Percentiles rank a stretch among this genome's conserved stretches.
phyloP scores from a whole-genome alignment of 2,113 vertebrate genomes.

The Plestiodon gilberti region DNA sequence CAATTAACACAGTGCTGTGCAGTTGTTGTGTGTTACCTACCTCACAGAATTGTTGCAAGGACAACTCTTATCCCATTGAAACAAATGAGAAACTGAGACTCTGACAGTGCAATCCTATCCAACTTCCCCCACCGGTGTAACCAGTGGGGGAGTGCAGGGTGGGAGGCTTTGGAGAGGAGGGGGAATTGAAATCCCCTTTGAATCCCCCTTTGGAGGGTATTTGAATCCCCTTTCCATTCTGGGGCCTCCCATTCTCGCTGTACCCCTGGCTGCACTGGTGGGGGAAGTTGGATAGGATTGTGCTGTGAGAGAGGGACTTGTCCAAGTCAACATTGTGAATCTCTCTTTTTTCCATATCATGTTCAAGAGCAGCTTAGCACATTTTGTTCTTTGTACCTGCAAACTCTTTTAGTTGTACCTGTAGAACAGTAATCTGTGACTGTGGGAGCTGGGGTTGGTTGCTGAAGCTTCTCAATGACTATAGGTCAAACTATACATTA shows the following conservation, averaged over 20 bases:
- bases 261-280: no score
- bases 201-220: no score
- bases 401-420: background rate
- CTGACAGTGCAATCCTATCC: background rate
- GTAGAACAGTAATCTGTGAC: background rate
- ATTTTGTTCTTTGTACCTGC: background rate
- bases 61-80: background rate
- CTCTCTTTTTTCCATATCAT: background rate
- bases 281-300: background rate
- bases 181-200: no score
- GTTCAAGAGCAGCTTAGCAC: background rate
- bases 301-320: background rate
- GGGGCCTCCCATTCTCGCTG: no score
- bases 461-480: background rate
- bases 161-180: no score
- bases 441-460: background rate
- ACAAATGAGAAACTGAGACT: background rate
- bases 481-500: no score
- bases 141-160: no score
- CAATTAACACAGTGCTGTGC: background rate
- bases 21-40: background rate
- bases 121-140: no score
- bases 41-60: background rate
- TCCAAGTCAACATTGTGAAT: background rate
- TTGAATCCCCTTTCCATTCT: no score